phyloP scores from a whole-genome alignment of 2,888 invertebrate genomes.

The Drosophila acutilabella region DNA sequence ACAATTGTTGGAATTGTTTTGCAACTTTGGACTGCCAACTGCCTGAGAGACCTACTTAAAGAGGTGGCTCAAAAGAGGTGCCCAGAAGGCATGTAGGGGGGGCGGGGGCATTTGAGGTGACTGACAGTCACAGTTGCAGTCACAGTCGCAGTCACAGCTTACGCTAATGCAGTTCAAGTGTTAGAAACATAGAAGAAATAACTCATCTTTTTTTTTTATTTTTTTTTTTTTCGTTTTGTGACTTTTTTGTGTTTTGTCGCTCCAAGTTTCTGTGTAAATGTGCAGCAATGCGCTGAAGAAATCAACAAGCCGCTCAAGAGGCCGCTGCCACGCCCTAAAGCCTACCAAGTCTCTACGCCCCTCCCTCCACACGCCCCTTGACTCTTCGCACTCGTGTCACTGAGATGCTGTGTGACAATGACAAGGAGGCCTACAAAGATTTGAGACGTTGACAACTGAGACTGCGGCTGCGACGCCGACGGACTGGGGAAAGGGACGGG shows the following conservation, averaged over 20 bases:
- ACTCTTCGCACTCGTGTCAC: constrained; percentile 42
- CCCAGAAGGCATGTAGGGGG: neutral
- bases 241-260: neutral
- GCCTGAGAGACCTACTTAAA: constrained; percentile 40
- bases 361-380: neutral
- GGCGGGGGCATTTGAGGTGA: constrained; percentile 21
- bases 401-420: constrained; percentile 67
- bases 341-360: neutral
- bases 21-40: constrained; percentile 54
- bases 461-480: neutral
- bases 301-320: constrained; percentile 61
- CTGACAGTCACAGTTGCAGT: constrained; percentile 41
- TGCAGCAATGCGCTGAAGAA: constrained; percentile 60
- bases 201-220: constrained; percentile 41
- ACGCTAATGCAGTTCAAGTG: constrained; percentile 78
- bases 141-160: constrained; percentile 56
- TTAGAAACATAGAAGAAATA: constrained; percentile 73
- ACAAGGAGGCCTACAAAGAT: constrained; percentile 72
- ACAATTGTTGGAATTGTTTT: constrained; percentile 54
- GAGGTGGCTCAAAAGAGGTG: neutral
- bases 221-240: too few relatives aligned
- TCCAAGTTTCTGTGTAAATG: constrained; percentile 41
- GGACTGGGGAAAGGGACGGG: neutral
- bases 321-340: constrained; percentile 16
- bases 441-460: constrained; percentile 39